Evolutionary conservation across 2,888 invertebrate genomes (phyloP), one percentile per base, ranked within the genome.

Genomic region (Tupiocoris notatus): DNA sequence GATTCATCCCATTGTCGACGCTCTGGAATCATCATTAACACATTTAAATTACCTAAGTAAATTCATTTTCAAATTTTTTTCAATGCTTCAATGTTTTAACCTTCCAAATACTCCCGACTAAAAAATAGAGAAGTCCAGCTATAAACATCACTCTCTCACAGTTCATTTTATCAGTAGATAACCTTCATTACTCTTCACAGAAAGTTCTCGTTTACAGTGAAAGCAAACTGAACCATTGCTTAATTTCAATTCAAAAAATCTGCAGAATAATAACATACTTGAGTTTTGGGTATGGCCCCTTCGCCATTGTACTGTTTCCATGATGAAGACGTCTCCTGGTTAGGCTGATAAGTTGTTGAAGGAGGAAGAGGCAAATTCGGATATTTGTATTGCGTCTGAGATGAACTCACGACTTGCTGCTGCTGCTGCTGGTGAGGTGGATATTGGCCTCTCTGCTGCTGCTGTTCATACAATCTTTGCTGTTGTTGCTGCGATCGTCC

Each of bases 381-480:
- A 12, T 77, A 70, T 59, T 77, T 64, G 59, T 65, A 77, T 9
- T 22, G 18, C 25, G 54, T 54, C 39, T 71, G 71, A 17, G 68
- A 61, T 16, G 75, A 58, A 2, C 75, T 57, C 17, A 56, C 59
- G 17, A 61, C 20, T 23, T 64, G 68, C 57, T 62, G 77, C 18
- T 77, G 77, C 39, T 76, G 63, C 39, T 21, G 65, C 39, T 39
- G 39, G 6, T 39, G 39, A 39, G 20, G 20, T 56, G 61, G 75
- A 7, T 16, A 66, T 65, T 61, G 66, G 17, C 74, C 25, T 62
- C 65, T 23, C 58, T 75, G 77, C 70, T 76, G 76, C 12, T 77
- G 77, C 39, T 75, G 74, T 22, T 77, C 66, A 22, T 76, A 66
- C 59, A 57, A 22, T 17, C 68, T 67, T 56, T 77, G 77, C 54